phyloP scores from a whole-genome alignment of 1,140 invertebrate species.

The Schlechtendalia chinensis region DNA sequence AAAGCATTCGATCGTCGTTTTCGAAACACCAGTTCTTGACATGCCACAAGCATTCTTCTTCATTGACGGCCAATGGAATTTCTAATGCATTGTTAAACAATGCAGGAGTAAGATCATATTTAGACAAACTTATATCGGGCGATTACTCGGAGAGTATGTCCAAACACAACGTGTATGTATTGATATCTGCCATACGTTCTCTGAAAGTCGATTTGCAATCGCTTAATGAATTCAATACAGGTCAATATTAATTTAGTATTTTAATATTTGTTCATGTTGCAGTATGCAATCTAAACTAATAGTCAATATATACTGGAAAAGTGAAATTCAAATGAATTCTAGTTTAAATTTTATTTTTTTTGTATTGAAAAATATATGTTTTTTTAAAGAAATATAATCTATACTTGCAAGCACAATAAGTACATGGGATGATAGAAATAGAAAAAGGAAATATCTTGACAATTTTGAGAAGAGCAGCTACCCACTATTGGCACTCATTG shows the following conservation, averaged over 20 bases:
- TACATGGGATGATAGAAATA: too few species aligned
- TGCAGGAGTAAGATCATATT: conserved; percentile 15
- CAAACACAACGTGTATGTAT: conserved; percentile 1
- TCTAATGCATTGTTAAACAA: background rate
- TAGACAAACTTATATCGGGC: conserved; percentile 14
- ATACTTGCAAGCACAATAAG: too few species aligned
- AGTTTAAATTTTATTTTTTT: too few species aligned
- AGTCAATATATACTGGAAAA: too few species aligned
- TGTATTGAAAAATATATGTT: too few species aligned
- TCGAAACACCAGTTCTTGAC: background rate
- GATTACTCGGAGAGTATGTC: background rate
- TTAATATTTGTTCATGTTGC: background rate
- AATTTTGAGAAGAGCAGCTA: too few species aligned
- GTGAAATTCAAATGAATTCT: too few species aligned
- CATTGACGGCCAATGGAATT: background rate
- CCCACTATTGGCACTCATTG: too few species aligned
- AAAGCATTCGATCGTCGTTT: background rate
- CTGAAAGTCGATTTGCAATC: conserved; percentile 33
- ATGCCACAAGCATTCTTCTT: background rate
- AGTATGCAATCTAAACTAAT: too few species aligned
- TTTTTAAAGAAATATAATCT: too few species aligned
- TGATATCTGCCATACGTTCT: conserved; percentile 8
- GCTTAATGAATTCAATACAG: conserved; percentile 23
- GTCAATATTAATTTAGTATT: conserved; percentile 1
- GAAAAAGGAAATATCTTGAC: too few species aligned